phyloP scores from a whole-genome alignment of 2,888 invertebrate species.

The Heteromyza rotundicornis region DNA sequence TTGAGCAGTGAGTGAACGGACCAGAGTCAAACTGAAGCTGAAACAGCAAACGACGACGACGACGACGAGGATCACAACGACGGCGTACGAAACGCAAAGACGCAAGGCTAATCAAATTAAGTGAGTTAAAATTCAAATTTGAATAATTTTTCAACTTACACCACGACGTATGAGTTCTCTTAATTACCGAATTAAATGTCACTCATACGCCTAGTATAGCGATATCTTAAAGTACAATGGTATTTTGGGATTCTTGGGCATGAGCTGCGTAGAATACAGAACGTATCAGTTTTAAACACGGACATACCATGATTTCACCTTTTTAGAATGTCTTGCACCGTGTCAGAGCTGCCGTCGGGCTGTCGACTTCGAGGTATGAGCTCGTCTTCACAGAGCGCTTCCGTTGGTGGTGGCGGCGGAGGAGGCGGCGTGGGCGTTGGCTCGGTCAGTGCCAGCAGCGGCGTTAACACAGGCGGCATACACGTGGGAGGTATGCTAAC shows the following conservation, averaged over 20 bases:
- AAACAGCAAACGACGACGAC: not conserved
- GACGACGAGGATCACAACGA: not conserved
- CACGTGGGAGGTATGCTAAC: conserved; percentile 47
- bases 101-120: not conserved
- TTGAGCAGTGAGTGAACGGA: not conserved
- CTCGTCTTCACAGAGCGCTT: conserved; percentile 56
- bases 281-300: not conserved
- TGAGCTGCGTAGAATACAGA: not conserved
- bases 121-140: not conserved
- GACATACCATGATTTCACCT: not conserved
- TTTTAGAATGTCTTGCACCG: conserved; percentile 67
- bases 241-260: no score
- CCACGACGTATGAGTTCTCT: not conserved
- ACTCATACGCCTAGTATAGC: conserved; percentile 4
- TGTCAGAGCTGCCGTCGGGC: conserved; percentile 64
- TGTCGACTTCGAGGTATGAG: conserved; percentile 62
- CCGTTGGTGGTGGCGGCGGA: conserved; percentile 35
- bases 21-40: not conserved
- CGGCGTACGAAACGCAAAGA: not conserved
- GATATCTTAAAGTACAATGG: no score
- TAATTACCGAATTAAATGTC: no score
- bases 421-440: conserved; percentile 32
- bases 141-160: no score
- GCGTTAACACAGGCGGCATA: conserved; percentile 44
- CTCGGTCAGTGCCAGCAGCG: conserved; percentile 31